Evolutionary conservation across 1,140 invertebrate genomes (phyloP).

Genomic region (Liolophura sinensis): DNA sequence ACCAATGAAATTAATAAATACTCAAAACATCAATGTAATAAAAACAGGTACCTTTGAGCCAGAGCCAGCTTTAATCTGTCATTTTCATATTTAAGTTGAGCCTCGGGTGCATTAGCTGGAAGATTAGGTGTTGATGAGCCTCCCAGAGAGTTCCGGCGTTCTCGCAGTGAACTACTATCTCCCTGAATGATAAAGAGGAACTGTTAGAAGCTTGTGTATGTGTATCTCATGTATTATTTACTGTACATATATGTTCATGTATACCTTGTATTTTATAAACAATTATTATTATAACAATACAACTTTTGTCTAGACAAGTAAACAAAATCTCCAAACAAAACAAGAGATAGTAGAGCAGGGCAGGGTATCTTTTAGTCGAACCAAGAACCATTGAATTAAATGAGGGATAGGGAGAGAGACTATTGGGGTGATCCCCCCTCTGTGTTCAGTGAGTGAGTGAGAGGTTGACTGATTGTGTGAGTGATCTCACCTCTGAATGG

Average conservation of each 20-base stretch:
- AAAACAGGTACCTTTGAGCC: slow-evolving; percentile 79
- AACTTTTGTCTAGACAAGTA: neutral
- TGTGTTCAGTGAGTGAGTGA: too few species aligned
- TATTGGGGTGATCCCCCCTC: neutral
- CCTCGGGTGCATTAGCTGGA: slow-evolving; percentile 71
- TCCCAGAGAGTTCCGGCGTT: slow-evolving; percentile 45
- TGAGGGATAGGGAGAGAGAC: neutral
- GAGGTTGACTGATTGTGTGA: too few species aligned
- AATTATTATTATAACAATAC: too few species aligned
- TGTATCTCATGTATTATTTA: too few species aligned
- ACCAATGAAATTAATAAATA: neutral
- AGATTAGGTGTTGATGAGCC: slow-evolving; percentile 17
- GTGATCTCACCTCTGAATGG: too few species aligned
- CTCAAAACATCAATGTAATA: slow-evolving; percentile 3
- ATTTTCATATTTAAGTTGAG: slow-evolving; percentile 96
- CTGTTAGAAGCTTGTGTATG: too few species aligned
- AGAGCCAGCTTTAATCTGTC: slow-evolving; percentile 92
- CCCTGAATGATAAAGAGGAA: slow-evolving; percentile 12
- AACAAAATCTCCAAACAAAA: neutral
- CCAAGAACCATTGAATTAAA: neutral
- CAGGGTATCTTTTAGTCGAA: too few species aligned
- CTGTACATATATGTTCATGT: too few species aligned
- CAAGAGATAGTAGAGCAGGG: neutral
- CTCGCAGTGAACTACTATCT: slow-evolving; percentile 30
- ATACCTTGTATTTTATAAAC: too few species aligned